A percentile compares a stretch with the other conserved stretches of the same genome.
Evolutionary conservation across 2,797 vertebrate species (phyloP).

Genomic region (Enteromius anoplus): DNA sequence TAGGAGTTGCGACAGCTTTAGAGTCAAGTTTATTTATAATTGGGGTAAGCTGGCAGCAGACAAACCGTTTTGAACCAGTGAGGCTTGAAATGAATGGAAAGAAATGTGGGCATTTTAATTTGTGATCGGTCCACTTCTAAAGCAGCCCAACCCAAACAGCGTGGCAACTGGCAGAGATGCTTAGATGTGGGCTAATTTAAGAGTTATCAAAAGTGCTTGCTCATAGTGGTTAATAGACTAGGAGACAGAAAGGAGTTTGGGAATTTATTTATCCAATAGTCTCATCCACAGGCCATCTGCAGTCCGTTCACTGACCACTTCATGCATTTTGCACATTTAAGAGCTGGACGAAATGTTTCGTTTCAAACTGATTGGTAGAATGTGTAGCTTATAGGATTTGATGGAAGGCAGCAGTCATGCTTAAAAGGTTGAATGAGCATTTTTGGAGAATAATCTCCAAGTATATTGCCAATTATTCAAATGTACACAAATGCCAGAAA

Average conservation of each 20-base stretch:
- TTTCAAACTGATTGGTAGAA: neutral
- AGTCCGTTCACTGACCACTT: neutral
- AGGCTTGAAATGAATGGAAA: slow-evolving; percentile 23
- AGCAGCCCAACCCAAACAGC: slow-evolving; percentile 6
- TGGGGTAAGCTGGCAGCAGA: slow-evolving; percentile 6
- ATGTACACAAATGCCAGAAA: neutral
- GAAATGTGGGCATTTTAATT: neutral
- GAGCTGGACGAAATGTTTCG: neutral
- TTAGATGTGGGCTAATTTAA: slow-evolving; percentile 4
- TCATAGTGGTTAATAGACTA: neutral
- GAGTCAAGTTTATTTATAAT: slow-evolving; percentile 18
- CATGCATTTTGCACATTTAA: neutral
- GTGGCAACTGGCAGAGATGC: neutral
- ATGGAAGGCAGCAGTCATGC: neutral
- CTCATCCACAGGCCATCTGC: neutral
- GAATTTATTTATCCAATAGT: neutral
- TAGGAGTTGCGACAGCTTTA: slow-evolving; percentile 1
- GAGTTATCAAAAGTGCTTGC: neutral
- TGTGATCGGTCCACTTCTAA: slow-evolving; percentile 28
- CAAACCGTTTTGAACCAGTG: neutral
- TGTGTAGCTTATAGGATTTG: neutral
- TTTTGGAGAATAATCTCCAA: neutral
- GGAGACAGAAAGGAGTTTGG: neutral
- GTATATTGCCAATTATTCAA: neutral
- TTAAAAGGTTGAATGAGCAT: neutral